Conservation (phyloP, 2,797 vertebrate genomes). For the Typhlichthys eigenmanni region DNA sequence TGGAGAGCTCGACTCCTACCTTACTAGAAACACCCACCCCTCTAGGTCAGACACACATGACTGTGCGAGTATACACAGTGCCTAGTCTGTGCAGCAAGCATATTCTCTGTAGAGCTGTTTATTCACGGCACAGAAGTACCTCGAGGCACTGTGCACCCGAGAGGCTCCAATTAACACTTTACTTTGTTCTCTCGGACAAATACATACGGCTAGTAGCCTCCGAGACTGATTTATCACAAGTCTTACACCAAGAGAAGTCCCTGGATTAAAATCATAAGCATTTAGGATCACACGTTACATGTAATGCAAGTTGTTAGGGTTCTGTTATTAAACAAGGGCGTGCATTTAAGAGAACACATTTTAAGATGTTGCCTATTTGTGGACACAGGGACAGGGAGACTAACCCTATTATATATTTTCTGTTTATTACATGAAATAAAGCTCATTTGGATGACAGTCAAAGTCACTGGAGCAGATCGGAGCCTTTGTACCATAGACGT, state of each 20-base stretch:
- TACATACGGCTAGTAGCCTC: constrained; percentile 33
- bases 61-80: no score
- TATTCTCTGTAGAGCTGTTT: constrained; percentile 13
- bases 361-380: no score
- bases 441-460: not conserved
- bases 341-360: no score
- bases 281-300: no score
- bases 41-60: no score
- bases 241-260: constrained; percentile 11
- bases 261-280: constrained; percentile 21
- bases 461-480: no score
- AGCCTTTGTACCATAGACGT: no score
- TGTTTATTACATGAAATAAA: not conserved
- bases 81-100: not conserved
- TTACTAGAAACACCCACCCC: no score
- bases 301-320: no score
- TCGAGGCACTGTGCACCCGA: constrained; percentile 53
- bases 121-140: constrained; percentile 7
- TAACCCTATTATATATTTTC: not conserved
- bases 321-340: no score
- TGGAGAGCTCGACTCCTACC: no score
- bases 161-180: constrained; percentile 61
- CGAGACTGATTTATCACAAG: constrained; percentile 31
- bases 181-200: constrained; percentile 46
- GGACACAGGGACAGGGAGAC: no score